Conservation (phyloP, 2,113 vertebrate genomes). For the Notarius quadriscutis region DNA sequence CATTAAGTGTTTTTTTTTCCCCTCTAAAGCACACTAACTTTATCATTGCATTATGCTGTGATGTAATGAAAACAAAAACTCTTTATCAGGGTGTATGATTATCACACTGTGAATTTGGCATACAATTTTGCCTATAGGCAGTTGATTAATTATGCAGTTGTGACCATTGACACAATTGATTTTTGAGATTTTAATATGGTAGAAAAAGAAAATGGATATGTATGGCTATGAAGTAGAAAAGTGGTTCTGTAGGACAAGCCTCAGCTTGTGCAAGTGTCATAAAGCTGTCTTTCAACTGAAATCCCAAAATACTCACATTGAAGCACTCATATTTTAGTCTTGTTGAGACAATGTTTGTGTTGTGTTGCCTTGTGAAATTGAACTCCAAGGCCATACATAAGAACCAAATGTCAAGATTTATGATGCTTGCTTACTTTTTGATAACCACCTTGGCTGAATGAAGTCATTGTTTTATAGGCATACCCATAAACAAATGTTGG, state of each 20-base stretch:
- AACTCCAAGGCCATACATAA: neutral
- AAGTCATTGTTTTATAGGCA: neutral
- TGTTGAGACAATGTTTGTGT: neutral
- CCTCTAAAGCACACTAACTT: neutral
- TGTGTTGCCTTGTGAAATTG: neutral
- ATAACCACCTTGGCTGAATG: neutral
- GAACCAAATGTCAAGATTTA: slow-evolving; percentile 2
- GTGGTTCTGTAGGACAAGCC: neutral
- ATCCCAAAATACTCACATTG: neutral
- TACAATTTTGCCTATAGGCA: neutral
- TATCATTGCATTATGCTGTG: neutral
- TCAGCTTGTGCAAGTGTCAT: neutral
- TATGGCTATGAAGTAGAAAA: neutral
- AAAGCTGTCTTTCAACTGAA: neutral
- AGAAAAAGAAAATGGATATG: neutral
- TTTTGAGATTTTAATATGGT: neutral
- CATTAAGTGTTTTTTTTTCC: neutral
- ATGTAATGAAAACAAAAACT: neutral
- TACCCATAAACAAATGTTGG: slow-evolving; percentile 17
- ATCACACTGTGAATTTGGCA: neutral
- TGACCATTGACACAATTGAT: neutral
- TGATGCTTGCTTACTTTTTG: neutral
- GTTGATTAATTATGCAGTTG: neutral
- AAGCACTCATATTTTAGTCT: neutral
- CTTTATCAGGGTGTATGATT: neutral